Evolutionary conservation across 1,140 invertebrate genomes (phyloP), one percentile per base, ranked within the genome.

Genomic region (Caenorhabditis elegans): DNA sequence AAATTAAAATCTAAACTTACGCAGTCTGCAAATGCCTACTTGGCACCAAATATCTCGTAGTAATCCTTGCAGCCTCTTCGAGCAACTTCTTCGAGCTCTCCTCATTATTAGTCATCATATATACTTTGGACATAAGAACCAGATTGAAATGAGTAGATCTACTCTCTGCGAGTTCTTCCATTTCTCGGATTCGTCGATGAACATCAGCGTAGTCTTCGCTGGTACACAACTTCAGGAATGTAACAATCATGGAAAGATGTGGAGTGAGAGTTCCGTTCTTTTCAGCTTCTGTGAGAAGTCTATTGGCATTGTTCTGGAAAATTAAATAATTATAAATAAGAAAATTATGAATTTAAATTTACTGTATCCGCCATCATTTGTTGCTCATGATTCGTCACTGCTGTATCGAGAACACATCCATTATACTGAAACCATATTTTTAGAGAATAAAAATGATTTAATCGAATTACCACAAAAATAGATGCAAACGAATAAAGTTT

Each of bases 321-420:
- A 39, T 10, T 1, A 6, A 10, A 22, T 39, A 11, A 10, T 22
- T 15, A 8, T 5, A 43, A 8, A 8, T 43, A 60, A 34, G 28
- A 1, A 34, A 10, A 5, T 19, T 4, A 34, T 36, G 17, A 60
- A 60, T 31, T 43, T n/a, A 26, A 11, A 22, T 10, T 13, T 22
- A 70, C 60, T 2, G 60, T 70, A 22, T 70, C 60, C 3, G 60
- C 60, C 60, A 70, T 70, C 60, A 70, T 70, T 39, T 70, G 60
- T 19, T 70, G 34, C n/a, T 70, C 60, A 13, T 70, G 60, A 39
- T 10, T 70, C 11, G 34, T 39, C 6, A 8, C 11, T 8, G 34
- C 34, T 11, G 60, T 70, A n/a, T 70, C 60, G 3, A 70, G 60
- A 39, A 70, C 60, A 39, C 60, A 70, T 70, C 60, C 60, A 22